Percentiles rank a stretch among this genome's conserved stretches.
These are phyloP conservation scores for Ceyx erithaca DNA, from an alignment of 2,797 vertebrate species.

Conservation along the genomic window DNA sequence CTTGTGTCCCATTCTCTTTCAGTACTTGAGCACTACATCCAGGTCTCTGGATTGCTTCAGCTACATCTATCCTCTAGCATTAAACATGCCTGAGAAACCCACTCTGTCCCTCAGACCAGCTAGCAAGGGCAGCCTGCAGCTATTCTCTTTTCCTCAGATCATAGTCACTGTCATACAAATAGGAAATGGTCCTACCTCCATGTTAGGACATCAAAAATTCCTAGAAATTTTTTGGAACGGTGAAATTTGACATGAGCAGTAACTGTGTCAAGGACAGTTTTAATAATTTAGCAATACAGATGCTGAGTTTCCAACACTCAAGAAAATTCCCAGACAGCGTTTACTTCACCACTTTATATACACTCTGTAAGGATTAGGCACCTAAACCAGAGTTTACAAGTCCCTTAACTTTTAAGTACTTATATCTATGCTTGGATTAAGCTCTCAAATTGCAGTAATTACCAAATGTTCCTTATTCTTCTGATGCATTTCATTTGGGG, in stretches of 20 bases:
- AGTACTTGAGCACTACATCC: not conserved
- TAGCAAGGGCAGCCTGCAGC: not conserved
- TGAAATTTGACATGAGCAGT: not conserved
- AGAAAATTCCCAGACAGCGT: not conserved
- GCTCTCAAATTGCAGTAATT: not conserved
- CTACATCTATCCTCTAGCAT: not conserved
- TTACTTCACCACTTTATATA: not conserved
- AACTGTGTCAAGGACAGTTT: not conserved
- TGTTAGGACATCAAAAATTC: rapidly evolving
- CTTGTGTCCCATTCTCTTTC: not conserved
- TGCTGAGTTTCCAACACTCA: not conserved
- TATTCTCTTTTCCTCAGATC: not conserved
- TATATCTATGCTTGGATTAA: not conserved
- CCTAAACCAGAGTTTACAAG: not conserved
- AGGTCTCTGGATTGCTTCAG: not conserved
- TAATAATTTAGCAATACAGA: not conserved
- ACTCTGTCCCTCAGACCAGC: not conserved
- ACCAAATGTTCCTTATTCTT: not conserved
- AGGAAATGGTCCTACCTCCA: not conserved
- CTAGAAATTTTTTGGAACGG: not conserved
- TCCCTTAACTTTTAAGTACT: not conserved
- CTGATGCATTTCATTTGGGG: not conserved
- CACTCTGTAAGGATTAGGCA: not conserved
- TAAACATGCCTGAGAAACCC: not conserved
- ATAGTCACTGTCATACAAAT: not conserved